A percentile compares a stretch with the other conserved stretches of the same genome.
These are phyloP conservation scores for Chromobotia macracanthus DNA, from an alignment of 2,797 vertebrate genomes.

Conservation along the genomic window DNA sequence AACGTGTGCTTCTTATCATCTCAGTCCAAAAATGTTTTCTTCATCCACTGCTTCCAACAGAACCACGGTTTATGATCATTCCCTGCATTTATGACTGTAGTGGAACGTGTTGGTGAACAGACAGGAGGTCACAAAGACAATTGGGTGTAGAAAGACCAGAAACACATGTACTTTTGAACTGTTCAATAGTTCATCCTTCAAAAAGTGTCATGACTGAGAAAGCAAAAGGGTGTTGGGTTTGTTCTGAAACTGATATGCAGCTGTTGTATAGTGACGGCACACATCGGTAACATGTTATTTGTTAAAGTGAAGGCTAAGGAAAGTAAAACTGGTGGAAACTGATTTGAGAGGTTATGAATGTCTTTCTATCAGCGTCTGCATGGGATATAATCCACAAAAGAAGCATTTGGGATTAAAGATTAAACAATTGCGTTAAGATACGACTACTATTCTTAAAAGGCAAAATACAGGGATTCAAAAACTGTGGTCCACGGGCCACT, in stretches of 20 bases:
- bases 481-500: too few relatives aligned
- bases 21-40: conserved; percentile 40
- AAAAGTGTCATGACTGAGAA: conserved; percentile 23
- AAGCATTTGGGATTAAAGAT: neutral
- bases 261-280: conserved; percentile 11
- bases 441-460: too few relatives aligned
- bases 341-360: conserved; percentile 30
- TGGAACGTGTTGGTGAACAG: conserved; percentile 32
- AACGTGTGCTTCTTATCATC: conserved; percentile 48
- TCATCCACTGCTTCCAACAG: conserved; percentile 46
- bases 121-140: conserved; percentile 2
- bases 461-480: too few relatives aligned
- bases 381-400: neutral
- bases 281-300: conserved; percentile 15
- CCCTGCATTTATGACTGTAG: neutral
- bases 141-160: conserved; percentile 26
- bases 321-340: conserved; percentile 18
- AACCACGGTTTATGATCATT: conserved; percentile 11
- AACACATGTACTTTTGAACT: conserved; percentile 16
- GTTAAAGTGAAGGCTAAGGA: conserved; percentile 14
- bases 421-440: neutral
- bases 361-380: conserved; percentile 7
- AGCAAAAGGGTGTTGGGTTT: neutral
- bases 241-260: conserved; percentile 8
- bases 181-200: conserved; percentile 23